These are phyloP conservation scores for Ctenoplectra terminalis DNA, from an alignment of 1,140 invertebrate species.

Conservation along the genomic window DNA sequence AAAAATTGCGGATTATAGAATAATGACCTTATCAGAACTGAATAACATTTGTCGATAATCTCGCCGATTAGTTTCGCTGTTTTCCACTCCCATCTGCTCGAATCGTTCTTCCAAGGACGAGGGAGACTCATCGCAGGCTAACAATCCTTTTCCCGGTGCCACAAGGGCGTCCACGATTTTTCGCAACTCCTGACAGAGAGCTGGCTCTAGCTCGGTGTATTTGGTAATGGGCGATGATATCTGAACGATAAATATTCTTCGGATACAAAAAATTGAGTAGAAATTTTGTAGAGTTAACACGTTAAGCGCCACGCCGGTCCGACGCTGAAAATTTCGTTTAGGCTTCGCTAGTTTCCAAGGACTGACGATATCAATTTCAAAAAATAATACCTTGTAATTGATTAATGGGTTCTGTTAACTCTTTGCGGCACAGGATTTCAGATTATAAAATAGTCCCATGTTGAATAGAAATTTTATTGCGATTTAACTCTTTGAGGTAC, in stretches of 20 bases:
- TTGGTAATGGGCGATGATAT: conserved; percentile 55
- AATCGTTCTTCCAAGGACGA: conserved; percentile 94
- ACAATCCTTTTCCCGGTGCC: conserved; percentile 94
- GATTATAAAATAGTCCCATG: no score
- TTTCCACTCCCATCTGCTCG: conserved; percentile 90
- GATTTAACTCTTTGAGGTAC: no score
- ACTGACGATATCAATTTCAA: no score
- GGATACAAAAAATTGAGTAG: background rate
- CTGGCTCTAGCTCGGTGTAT: conserved; percentile 87
- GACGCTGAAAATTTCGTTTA: no score
- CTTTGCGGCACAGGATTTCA: no score
- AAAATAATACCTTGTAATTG: no score
- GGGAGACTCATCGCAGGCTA: conserved; percentile 94
- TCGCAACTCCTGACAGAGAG: conserved; percentile 94
- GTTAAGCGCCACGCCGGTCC: no score
- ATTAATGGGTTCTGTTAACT: no score
- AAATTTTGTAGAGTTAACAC: no score
- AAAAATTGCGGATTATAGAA: background rate
- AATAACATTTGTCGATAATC: conserved; percentile 95
- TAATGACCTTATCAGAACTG: conserved; percentile 88
- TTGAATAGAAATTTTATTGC: no score
- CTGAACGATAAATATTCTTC: conserved; percentile 15
- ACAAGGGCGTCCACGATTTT: conserved; percentile 94
- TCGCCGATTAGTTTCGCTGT: conserved; percentile 93
- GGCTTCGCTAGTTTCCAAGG: no score